Percentiles rank a stretch among this genome's conserved stretches.
Conservation (phyloP, 2,113 vertebrate species). For the Chaetops frenatus region DNA sequence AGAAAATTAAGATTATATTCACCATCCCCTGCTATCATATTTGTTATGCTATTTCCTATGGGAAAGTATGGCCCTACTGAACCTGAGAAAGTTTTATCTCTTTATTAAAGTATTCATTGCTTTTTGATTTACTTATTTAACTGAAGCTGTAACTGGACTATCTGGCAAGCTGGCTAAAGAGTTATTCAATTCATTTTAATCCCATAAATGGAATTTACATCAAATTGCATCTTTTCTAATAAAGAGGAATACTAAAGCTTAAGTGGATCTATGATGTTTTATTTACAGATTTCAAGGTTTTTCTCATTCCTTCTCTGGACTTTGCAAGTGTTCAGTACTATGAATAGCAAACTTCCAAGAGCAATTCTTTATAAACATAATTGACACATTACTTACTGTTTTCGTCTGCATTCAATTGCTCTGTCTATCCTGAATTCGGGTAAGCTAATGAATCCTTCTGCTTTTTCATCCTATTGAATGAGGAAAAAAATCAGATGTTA, state of each 20-base stretch:
- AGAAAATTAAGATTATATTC: background rate
- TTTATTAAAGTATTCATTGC: background rate
- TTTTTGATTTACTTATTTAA: background rate
- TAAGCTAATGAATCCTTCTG: constrained; percentile 88
- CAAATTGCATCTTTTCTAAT: background rate
- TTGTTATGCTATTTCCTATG: background rate
- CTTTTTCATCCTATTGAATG: constrained; percentile 83
- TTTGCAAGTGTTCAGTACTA: background rate
- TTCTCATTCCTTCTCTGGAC: background rate
- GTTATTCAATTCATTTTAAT: background rate
- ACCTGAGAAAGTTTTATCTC: background rate
- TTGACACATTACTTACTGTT: constrained; percentile 80
- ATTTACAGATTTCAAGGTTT: background rate
- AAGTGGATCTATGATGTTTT: background rate
- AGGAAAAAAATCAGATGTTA: background rate
- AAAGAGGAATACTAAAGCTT: background rate
- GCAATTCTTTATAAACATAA: background rate
- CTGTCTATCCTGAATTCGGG: constrained; percentile 90
- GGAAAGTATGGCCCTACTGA: background rate
- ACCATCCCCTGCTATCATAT: background rate
- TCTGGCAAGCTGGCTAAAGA: background rate
- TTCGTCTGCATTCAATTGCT: constrained; percentile 86
- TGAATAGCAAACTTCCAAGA: background rate
- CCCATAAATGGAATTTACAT: background rate
- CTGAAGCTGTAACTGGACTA: background rate